Percentiles rank a stretch among this genome's conserved stretches.
phyloP scores from a whole-genome alignment of 2,797 vertebrate genomes.

The Glyptemys insculpta region DNA sequence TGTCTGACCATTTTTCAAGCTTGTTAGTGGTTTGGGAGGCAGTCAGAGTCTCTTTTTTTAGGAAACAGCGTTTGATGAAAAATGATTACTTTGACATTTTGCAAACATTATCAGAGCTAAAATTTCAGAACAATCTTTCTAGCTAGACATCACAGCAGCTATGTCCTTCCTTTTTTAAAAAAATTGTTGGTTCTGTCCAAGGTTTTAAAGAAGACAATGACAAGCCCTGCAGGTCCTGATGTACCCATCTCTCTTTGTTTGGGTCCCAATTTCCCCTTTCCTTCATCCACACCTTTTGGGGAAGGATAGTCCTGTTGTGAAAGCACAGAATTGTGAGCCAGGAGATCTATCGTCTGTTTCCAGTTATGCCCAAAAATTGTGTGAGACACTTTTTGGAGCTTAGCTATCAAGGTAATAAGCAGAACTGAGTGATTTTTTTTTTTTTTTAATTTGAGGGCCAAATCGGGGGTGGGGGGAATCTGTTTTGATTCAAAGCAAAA shows the following conservation, averaged over 20 bases:
- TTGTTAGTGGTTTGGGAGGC: background rate
- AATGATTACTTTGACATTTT: background rate
- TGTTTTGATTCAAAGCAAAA: too few relatives aligned
- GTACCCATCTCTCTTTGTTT: background rate
- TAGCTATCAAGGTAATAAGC: background rate
- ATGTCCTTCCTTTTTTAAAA: background rate
- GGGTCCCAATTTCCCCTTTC: background rate
- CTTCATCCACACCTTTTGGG: background rate
- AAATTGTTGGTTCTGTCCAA: background rate
- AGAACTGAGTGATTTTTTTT: background rate
- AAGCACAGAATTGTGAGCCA: constrained; percentile 5
- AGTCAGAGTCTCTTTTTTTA: background rate
- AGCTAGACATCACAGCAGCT: background rate
- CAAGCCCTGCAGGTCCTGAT: background rate
- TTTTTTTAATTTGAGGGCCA: too few relatives aligned
- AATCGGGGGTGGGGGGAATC: too few relatives aligned
- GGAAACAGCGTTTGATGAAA: background rate
- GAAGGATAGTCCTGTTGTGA: background rate
- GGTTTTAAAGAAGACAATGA: background rate
- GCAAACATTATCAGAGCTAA: background rate
- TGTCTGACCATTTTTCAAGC: background rate
- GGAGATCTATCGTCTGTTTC: constrained; percentile 6
- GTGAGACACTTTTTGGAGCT: background rate
- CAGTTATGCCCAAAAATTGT: background rate
- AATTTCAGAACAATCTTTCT: background rate